A percentile compares a stretch with the other conserved stretches of the same genome.
phyloP scores from a whole-genome alignment of 2,113 vertebrate genomes.

The Meles meles region DNA sequence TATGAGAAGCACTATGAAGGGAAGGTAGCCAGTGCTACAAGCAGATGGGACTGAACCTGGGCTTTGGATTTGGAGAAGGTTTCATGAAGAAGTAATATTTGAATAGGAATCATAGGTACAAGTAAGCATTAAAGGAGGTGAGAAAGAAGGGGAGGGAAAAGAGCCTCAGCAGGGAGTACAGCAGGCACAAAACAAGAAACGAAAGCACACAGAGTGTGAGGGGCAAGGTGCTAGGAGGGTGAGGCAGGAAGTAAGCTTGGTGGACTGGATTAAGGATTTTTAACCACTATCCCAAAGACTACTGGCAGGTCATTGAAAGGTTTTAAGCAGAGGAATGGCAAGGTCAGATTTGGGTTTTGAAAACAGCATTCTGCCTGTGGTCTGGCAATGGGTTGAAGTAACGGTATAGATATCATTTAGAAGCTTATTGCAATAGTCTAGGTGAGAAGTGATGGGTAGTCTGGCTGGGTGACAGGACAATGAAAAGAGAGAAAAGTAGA shows the following conservation, averaged over 20 bases:
- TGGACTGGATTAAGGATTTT: not conserved
- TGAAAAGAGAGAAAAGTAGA: not conserved
- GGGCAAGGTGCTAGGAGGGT: too few species aligned
- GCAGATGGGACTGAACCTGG: not conserved
- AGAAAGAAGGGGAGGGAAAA: not conserved
- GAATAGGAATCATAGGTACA: not conserved
- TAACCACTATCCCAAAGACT: not conserved
- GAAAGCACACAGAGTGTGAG: not conserved
- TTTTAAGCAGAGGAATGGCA: not conserved
- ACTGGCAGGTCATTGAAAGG: not conserved
- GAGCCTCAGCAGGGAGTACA: not conserved
- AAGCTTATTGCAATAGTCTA: not conserved
- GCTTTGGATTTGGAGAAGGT: not conserved
- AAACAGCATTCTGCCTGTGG: not conserved
- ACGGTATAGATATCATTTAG: not conserved
- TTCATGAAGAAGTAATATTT: not conserved
- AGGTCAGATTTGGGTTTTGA: not conserved
- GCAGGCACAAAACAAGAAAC: not conserved
- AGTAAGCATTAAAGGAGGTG: not conserved
- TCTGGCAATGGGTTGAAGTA: not conserved
- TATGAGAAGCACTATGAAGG: not conserved
- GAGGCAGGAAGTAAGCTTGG: not conserved
- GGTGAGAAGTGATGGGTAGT: not conserved
- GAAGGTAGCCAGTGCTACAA: not conserved
- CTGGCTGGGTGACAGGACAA: not conserved